These are phyloP conservation scores for Ibycter americanus DNA, from an alignment of 2,797 vertebrate genomes.

Conservation along the genomic window DNA sequence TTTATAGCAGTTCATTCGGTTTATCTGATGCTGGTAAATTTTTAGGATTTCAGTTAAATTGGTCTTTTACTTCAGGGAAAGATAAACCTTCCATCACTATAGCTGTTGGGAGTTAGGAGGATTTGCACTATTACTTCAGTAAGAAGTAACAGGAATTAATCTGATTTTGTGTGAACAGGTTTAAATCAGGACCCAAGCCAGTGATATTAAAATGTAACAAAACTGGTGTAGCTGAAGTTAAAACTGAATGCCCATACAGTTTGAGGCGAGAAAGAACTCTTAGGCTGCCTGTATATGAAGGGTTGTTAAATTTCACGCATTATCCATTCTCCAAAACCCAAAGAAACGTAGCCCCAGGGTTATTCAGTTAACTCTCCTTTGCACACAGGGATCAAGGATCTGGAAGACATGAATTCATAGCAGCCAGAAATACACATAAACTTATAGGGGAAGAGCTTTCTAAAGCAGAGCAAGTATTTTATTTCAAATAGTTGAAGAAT, in stretches of 20 bases:
- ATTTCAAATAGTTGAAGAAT: neutral
- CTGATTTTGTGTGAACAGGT: neutral
- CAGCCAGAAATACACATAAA: neutral
- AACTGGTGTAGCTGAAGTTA: neutral
- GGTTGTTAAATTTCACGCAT: neutral
- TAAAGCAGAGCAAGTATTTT: neutral
- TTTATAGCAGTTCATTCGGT: neutral
- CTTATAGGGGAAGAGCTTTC: neutral
- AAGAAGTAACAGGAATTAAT: neutral
- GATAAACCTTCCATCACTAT: neutral
- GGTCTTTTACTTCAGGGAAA: neutral
- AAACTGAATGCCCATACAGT: neutral
- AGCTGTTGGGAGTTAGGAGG: neutral
- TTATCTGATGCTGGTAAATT: neutral
- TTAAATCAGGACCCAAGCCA: neutral
- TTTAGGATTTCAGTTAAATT: conserved; percentile 1
- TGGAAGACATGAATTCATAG: neutral
- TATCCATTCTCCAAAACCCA: neutral
- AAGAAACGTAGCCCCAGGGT: neutral
- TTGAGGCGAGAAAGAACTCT: neutral
- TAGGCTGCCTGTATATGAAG: neutral
- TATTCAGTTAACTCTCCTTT: neutral
- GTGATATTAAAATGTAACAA: neutral
- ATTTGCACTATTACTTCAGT: neutral
- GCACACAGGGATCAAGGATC: neutral